Percentiles rank a stretch among this genome's conserved stretches.
These are phyloP conservation scores for Lepidothrix coronata DNA, from an alignment of 2,113 vertebrate species.

Conservation along the genomic window DNA sequence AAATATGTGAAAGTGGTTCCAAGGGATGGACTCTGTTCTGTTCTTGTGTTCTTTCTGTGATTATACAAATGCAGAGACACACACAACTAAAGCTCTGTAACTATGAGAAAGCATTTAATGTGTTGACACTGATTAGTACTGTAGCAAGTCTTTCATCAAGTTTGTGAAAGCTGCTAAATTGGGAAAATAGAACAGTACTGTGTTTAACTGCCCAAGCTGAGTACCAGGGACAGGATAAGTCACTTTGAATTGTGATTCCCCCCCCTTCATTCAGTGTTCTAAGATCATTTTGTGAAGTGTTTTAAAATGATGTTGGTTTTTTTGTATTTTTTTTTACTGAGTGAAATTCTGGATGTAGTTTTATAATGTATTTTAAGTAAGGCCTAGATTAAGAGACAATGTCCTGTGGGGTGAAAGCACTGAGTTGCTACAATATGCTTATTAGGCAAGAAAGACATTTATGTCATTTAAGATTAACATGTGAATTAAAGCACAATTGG, in stretches of 20 bases:
- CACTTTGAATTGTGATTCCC: neutral
- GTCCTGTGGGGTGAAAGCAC: neutral
- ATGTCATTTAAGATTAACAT: neutral
- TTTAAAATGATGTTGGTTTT: neutral
- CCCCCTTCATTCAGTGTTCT: neutral
- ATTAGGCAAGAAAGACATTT: neutral
- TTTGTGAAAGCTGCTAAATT: neutral
- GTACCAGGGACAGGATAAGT: neutral
- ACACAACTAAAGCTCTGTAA: neutral
- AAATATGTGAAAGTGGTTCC: neutral
- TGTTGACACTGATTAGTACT: neutral
- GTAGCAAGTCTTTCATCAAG: neutral
- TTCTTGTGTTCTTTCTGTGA: neutral
- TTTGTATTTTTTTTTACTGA: neutral
- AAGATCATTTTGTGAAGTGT: neutral
- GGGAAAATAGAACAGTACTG: neutral
- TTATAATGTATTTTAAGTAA: neutral
- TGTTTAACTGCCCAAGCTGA: neutral
- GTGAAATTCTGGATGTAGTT: neutral
- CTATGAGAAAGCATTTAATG: neutral
- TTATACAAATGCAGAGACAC: accelerated
- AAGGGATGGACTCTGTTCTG: neutral
- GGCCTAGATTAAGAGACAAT: neutral
- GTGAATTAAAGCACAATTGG: neutral
- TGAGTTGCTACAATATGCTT: neutral